Base-by-base conservation (phyloP, 2,113 vertebrate genomes). In the Syngnathus typhle region DNA sequence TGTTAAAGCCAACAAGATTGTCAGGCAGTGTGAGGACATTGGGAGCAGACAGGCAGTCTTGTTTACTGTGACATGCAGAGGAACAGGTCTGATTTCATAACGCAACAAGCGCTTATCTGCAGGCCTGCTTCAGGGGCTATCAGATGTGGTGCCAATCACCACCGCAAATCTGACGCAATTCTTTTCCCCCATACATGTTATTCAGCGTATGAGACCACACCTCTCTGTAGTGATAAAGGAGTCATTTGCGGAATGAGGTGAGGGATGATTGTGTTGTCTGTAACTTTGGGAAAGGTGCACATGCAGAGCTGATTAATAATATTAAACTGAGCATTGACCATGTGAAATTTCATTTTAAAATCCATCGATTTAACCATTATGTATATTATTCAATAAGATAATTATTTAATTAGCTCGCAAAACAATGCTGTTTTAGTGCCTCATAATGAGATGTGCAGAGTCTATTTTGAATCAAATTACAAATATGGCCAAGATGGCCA, bases 131-230 rank as follows among this genome's bases (percentile, higher is more conserved):
- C 79, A 80, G 78, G 70, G 80, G 80, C 85, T 86, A 90, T 91
- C 89, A 85, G 89, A 90, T 87, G 80, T 74, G 81, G 82, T 85
- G 85, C 84, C 85, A 88, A 82, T 89, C 88, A 89, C 73, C 77
- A 60, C 77, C 0, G 55, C 76, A 80, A 84, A 88, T 90, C 85
- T 87, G 85, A 89, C 88, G 87, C 78, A 69, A 72, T 83, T 78
- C n/a, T 71, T 67, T 77, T 68, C 76, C 80, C 74, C 75, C 71
- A 77, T 80, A 84, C 86, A 86, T 71, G 83, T 82, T 85, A 80
- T 88, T 88, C 85, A 64, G 79, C 55, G 71, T 80, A 70, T 70
- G 80, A 60, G 73, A 69, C 86, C 79, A 65, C 65, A 46, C 73
- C 74, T 69, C 78, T 69, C 77, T 71, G 78, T 65, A 72, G 75